Evolutionary conservation across 1,140 invertebrate genomes (phyloP).

Genomic region (Bathynomus jamesi): DNA sequence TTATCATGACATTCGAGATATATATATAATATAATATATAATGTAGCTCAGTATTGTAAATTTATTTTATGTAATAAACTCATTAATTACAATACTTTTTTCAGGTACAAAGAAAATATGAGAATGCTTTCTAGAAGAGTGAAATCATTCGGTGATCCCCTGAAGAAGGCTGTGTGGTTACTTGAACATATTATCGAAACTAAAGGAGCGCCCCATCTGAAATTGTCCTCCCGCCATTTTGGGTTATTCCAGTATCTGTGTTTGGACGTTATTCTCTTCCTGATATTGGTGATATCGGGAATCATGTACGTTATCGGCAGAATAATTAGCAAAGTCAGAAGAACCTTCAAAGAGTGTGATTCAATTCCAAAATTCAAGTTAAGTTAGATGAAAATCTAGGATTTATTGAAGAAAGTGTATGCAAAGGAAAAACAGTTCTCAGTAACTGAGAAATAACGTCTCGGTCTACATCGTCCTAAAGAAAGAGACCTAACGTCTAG

Average conservation of each 20-base stretch:
- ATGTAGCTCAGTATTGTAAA: too few species aligned
- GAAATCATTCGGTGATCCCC: background rate
- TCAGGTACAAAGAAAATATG: background rate
- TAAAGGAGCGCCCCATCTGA: constrained; percentile 20
- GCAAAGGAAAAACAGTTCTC: background rate
- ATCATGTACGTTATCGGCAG: background rate
- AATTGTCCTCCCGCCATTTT: constrained; percentile 26
- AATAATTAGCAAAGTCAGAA: background rate
- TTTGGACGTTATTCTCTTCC: constrained; percentile 23
- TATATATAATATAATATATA: too few species aligned
- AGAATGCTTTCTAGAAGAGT: background rate
- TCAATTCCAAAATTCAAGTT: background rate
- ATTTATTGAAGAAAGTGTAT: background rate
- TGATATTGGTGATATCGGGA: background rate
- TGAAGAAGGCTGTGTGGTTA: constrained; percentile 28
- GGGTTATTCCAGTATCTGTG: constrained; percentile 31
- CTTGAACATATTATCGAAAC: constrained; percentile 28
- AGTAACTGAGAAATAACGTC: too few species aligned
- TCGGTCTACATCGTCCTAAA: too few species aligned
- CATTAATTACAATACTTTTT: too few species aligned
- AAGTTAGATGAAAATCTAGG: background rate
- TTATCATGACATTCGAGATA: too few species aligned
- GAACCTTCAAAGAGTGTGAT: background rate
- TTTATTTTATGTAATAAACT: too few species aligned
- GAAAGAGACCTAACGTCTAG: too few species aligned